Conservation (phyloP, 1,140 invertebrate genomes). For the Carcinoscorpius rotundicauda region DNA sequence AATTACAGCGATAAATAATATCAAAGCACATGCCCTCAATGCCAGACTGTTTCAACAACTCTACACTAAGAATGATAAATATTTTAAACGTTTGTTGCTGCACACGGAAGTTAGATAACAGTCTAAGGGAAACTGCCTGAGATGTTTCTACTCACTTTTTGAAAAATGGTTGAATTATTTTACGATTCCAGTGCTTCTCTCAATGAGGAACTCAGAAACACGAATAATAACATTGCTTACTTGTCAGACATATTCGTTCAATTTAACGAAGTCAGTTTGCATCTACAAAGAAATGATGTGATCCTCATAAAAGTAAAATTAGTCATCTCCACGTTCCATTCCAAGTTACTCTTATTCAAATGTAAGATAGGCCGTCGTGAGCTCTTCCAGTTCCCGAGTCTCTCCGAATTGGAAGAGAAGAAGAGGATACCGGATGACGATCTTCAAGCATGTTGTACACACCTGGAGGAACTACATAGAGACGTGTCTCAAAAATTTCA, state of each 20-base stretch:
- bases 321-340: conserved; percentile 15
- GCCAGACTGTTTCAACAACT: conserved; percentile 20
- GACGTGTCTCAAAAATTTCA: conserved; percentile 20
- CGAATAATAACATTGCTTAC: conserved; percentile 17
- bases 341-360: conserved; percentile 17
- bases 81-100: conserved; percentile 19
- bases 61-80: conserved; percentile 21
- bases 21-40: conserved; percentile 15
- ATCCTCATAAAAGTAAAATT: conserved; percentile 20
- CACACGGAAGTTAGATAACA: conserved; percentile 14
- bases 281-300: conserved; percentile 18
- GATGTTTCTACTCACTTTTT: too few species aligned
- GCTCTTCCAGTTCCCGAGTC: conserved; percentile 11
- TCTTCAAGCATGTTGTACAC: conserved; percentile 1
- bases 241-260: conserved; percentile 20
- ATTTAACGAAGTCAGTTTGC: conserved; percentile 21
- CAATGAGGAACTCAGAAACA: conserved; percentile 7
- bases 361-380: conserved; percentile 9
- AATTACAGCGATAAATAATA: conserved; percentile 19
- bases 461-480: conserved; percentile 12
- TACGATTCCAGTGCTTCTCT: conserved; percentile 17
- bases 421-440: conserved; percentile 2
- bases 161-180: too few species aligned
- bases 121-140: conserved; percentile 21
- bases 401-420: conserved; percentile 14